These are phyloP conservation scores for Drosophila vallismaia DNA, from an alignment of 2,888 invertebrate genomes.

Conservation along the genomic window DNA sequence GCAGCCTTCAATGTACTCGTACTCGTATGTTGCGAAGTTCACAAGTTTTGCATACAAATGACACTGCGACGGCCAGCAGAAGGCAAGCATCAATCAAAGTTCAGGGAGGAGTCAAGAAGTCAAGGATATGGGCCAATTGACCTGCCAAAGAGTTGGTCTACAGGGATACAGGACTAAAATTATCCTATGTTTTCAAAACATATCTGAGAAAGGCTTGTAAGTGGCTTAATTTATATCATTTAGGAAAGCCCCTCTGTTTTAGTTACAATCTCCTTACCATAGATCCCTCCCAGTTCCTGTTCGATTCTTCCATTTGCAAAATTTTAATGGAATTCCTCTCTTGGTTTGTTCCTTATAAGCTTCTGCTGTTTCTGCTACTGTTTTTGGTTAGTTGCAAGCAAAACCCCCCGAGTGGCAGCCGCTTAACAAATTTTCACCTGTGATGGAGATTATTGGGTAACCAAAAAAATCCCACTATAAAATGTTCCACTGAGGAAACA, in stretches of 20 bases:
- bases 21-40: slow-evolving; percentile 8
- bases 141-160: slow-evolving; percentile 25
- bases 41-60: slow-evolving; percentile 47
- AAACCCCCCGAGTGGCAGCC: slow-evolving; percentile 21
- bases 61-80: slow-evolving; percentile 26
- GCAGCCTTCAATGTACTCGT: background rate
- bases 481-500: slow-evolving; percentile 11
- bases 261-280: background rate
- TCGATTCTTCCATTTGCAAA: slow-evolving; percentile 21
- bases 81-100: slow-evolving; percentile 47
- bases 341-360: slow-evolving; percentile 1
- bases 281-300: background rate
- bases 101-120: background rate
- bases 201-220: background rate
- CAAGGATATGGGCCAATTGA: slow-evolving; percentile 12
- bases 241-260: background rate
- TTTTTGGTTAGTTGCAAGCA: slow-evolving; percentile 11
- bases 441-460: background rate
- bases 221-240: background rate
- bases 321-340: slow-evolving; percentile 30
- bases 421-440: slow-evolving; percentile 21
- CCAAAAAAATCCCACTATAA: slow-evolving; percentile 1
- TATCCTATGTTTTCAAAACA: background rate
- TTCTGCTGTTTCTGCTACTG: background rate
- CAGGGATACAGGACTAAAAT: slow-evolving; percentile 3